phyloP scores from a whole-genome alignment of 2,888 invertebrate species.

The Acanthoscelides obtectus region DNA sequence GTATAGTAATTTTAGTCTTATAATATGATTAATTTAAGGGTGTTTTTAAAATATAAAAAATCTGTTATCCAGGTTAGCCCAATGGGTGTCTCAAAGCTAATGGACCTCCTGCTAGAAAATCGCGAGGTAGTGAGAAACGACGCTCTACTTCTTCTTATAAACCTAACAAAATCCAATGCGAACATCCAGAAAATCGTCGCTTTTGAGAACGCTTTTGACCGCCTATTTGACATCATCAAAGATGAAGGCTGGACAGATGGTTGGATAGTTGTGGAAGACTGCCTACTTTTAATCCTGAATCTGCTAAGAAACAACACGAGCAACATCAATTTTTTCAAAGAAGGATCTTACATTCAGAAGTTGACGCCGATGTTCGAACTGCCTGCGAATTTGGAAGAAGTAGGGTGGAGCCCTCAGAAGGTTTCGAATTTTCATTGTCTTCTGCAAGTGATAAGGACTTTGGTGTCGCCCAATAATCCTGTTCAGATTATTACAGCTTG shows the following conservation, averaged over 20 bases:
- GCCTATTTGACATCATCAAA: slow-evolving; percentile 86
- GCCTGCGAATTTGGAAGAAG: slow-evolving; percentile 65
- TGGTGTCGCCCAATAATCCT: slow-evolving; percentile 93
- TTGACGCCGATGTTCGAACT: slow-evolving; percentile 84
- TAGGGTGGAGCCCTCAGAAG: slow-evolving; percentile 89
- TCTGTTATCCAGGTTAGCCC: slow-evolving; percentile 62
- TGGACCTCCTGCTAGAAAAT: slow-evolving; percentile 91
- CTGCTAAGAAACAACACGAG: slow-evolving; percentile 91
- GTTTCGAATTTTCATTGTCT: slow-evolving; percentile 91
- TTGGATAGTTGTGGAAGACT: slow-evolving; percentile 98
- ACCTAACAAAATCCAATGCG: slow-evolving; percentile 90
- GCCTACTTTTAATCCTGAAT: slow-evolving; percentile 87
- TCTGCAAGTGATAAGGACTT: slow-evolving; percentile 81
- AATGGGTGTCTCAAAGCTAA: slow-evolving; percentile 96
- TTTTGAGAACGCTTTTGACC: slow-evolving; percentile 97
- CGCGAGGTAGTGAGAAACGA: slow-evolving; percentile 95
- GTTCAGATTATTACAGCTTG: slow-evolving; percentile 73
- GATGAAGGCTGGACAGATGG: slow-evolving; percentile 76
- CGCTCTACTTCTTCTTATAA: slow-evolving; percentile 83
- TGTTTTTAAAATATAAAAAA: too few species aligned
- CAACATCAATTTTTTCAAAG: slow-evolving; percentile 98
- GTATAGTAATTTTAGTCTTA: too few species aligned
- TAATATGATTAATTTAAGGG: too few species aligned
- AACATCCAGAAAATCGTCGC: slow-evolving; percentile 99
- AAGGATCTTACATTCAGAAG: slow-evolving; percentile 91